Evolutionary conservation across 2,888 invertebrate species (phyloP).

Genomic region (Eupithecia subumbrata): DNA sequence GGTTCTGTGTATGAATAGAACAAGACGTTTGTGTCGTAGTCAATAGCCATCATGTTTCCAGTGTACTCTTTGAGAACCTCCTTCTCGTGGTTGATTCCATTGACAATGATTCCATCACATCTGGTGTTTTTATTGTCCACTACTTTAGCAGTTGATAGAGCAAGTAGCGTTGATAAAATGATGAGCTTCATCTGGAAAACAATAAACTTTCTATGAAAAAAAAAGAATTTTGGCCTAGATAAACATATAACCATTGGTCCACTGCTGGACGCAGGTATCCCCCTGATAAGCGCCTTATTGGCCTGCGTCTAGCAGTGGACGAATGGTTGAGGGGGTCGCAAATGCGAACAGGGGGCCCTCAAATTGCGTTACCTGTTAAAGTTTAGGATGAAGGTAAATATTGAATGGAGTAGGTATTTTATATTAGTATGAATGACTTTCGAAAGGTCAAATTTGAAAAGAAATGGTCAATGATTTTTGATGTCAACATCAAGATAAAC

Average conservation of each 20-base stretch:
- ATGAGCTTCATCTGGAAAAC: constrained; percentile 53
- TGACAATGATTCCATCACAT: constrained; percentile 39
- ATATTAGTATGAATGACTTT: background rate
- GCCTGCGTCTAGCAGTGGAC: no score
- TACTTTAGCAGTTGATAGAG: constrained; percentile 40
- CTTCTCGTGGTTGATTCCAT: constrained; percentile 43
- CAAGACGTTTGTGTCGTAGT: constrained; percentile 64
- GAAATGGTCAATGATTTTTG: no score
- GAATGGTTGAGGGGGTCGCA: no score
- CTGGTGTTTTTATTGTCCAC: constrained; percentile 27
- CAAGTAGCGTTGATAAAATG: constrained; percentile 34
- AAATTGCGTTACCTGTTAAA: no score
- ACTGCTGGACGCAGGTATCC: no score
- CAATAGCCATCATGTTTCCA: constrained; percentile 63
- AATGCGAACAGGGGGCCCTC: no score
- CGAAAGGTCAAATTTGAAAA: no score
- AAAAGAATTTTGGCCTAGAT: no score
- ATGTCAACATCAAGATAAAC: background rate
- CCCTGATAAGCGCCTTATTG: no score
- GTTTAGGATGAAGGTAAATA: no score
- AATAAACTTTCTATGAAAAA: background rate
- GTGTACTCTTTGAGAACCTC: constrained; percentile 53
- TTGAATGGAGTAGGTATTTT: background rate
- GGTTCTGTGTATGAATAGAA: constrained; percentile 63
- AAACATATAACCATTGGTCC: no score